Evolutionary conservation across 1,140 invertebrate species (phyloP).

Genomic region (Heliconius melpomene): DNA sequence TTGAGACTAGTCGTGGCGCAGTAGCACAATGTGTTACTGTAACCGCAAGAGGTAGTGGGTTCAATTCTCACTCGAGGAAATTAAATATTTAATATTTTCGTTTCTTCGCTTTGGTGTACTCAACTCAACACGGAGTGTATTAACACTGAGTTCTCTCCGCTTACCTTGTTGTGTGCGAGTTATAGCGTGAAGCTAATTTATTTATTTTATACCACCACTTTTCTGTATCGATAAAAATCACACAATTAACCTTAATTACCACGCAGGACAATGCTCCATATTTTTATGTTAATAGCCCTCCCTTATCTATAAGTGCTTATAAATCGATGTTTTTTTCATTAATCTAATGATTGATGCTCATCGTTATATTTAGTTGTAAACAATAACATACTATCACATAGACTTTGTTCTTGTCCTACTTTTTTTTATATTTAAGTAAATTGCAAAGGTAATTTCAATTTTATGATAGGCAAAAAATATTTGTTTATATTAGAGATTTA

Average conservation of each 20-base stretch:
- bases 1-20: no score
- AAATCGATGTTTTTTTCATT: not conserved
- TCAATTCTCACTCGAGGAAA: not conserved
- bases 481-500: not conserved
- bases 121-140: not conserved
- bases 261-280: slow-evolving; percentile 1
- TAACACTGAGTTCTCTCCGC: not conserved
- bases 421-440: not conserved
- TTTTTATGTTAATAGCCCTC: not conserved
- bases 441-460: not conserved
- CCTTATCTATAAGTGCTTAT: not conserved
- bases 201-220: no score
- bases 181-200: no score
- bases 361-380: not conserved
- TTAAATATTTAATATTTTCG: not conserved
- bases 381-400: slow-evolving; percentile 9
- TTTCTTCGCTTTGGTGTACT: not conserved
- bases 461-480: not conserved
- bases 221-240: not conserved
- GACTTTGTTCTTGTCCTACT: not conserved
- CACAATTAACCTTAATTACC: slow-evolving; percentile 5
- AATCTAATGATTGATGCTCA: not conserved
- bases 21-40: no score
- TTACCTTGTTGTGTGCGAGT: not conserved
- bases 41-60: not conserved